phyloP scores from a whole-genome alignment of 1,140 invertebrate species.

The Brachionus plicatilis region DNA sequence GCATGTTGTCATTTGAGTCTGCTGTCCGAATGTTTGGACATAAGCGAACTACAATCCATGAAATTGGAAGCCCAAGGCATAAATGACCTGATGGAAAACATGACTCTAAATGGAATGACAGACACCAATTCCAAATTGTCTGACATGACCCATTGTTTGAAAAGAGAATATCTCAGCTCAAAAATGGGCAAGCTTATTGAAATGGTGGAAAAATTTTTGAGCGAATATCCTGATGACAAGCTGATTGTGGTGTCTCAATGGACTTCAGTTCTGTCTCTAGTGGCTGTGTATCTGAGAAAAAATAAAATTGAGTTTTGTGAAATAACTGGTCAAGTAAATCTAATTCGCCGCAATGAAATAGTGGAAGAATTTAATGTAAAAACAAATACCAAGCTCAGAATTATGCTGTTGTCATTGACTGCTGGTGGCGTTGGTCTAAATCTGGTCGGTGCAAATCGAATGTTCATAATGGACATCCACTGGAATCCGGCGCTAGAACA shows the following conservation, averaged over 20 bases:
- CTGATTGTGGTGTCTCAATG: conserved; percentile 79
- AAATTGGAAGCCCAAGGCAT: not conserved
- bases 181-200: conserved; percentile 23
- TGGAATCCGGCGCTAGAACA: conserved; percentile 90
- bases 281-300: conserved; percentile 62
- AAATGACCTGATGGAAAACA: conserved; percentile 10
- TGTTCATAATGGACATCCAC: conserved; percentile 80
- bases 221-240: not conserved
- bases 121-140: conserved; percentile 46
- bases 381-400: conserved; percentile 41
- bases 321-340: conserved; percentile 62
- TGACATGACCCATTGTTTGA: conserved; percentile 22
- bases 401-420: conserved; percentile 74
- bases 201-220: conserved; percentile 24
- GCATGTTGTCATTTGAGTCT: conserved; percentile 80
- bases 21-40: conserved; percentile 58
- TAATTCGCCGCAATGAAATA: conserved; percentile 50
- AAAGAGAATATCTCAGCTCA: conserved; percentile 4
- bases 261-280: conserved; percentile 68
- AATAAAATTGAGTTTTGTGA: conserved; percentile 59
- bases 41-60: conserved; percentile 24
- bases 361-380: conserved; percentile 69
- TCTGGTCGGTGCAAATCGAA: conserved; percentile 78
- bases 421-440: conserved; percentile 87
- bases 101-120: not conserved